phyloP scores from a whole-genome alignment of 2,888 invertebrate genomes.

The Eugnorisma glareosa region DNA sequence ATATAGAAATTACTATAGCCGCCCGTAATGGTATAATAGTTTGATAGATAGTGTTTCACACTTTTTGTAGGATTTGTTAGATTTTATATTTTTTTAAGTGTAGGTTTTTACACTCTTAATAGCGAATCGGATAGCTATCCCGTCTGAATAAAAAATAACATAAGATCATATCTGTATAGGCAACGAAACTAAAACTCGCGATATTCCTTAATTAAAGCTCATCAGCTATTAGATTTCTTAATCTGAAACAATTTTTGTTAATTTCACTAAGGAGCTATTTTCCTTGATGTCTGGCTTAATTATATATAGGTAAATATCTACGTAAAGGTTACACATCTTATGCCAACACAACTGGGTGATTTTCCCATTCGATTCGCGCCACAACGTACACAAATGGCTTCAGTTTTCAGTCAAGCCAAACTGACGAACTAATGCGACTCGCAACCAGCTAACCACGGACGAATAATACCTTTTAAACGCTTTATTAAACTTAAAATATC shows the following conservation, averaged over 20 bases:
- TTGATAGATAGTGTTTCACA: neutral
- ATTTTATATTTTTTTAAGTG: neutral
- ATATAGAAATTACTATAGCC: slow-evolving; percentile 30
- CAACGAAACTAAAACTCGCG: neutral
- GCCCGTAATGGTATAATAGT: slow-evolving; percentile 14
- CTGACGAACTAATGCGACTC: slow-evolving; percentile 15
- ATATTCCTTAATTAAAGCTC: neutral
- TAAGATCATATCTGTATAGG: neutral
- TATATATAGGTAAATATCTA: neutral
- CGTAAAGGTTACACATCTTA: slow-evolving; percentile 2
- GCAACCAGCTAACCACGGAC: slow-evolving; percentile 11
- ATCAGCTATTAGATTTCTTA: neutral
- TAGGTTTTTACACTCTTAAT: neutral
- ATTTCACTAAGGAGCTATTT: too few species aligned
- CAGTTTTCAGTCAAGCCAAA: slow-evolving; percentile 34
- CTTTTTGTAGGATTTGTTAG: neutral
- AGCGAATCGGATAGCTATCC: neutral
- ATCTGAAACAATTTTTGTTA: neutral
- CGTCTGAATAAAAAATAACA: neutral
- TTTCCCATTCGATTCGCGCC: slow-evolving; percentile 40
- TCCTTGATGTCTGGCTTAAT: neutral
- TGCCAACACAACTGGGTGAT: slow-evolving; percentile 34
- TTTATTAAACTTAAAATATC: slow-evolving; percentile 7
- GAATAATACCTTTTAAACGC: neutral
- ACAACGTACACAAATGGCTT: slow-evolving; percentile 28